These are phyloP conservation scores for Cyphomyrus discorhynchus DNA, from an alignment of 2,113 vertebrate genomes.

Conservation along the genomic window DNA sequence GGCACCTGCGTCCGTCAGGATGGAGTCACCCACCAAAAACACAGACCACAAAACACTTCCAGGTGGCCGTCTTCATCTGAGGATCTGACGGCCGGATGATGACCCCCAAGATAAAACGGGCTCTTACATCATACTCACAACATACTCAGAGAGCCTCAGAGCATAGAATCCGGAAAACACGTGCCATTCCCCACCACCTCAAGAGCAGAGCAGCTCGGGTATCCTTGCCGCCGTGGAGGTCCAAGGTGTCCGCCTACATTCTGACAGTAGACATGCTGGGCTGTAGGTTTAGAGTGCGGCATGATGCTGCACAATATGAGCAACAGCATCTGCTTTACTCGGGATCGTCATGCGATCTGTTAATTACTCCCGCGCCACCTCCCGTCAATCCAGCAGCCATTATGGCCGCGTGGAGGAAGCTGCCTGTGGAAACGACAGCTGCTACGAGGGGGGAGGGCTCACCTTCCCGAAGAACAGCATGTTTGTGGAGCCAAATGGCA, in stretches of 20 bases:
- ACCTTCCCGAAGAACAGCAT: not conserved
- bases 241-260: not conserved
- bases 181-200: not conserved
- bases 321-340: conserved; percentile 27
- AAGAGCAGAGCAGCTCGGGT: not conserved
- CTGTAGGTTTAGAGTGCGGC: conserved; percentile 17
- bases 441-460: not conserved
- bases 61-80: not conserved
- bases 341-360: conserved; percentile 23
- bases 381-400: conserved; percentile 18
- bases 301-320: not conserved
- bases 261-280: conserved; percentile 23
- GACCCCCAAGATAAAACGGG: not conserved
- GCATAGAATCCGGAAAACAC: not conserved
- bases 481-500: not conserved
- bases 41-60: not conserved
- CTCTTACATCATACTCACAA: not conserved
- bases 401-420: conserved; percentile 12
- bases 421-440: conserved; percentile 14
- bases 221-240: conserved; percentile 9
- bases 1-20: not conserved
- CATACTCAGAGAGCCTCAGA: not conserved
- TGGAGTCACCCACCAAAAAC: not conserved
- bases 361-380: conserved; percentile 27
- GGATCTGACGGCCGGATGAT: not conserved